Percentiles rank a stretch among this genome's conserved stretches.
phyloP scores from a whole-genome alignment of 2,113 vertebrate species.

The Gymnarchus niloticus region DNA sequence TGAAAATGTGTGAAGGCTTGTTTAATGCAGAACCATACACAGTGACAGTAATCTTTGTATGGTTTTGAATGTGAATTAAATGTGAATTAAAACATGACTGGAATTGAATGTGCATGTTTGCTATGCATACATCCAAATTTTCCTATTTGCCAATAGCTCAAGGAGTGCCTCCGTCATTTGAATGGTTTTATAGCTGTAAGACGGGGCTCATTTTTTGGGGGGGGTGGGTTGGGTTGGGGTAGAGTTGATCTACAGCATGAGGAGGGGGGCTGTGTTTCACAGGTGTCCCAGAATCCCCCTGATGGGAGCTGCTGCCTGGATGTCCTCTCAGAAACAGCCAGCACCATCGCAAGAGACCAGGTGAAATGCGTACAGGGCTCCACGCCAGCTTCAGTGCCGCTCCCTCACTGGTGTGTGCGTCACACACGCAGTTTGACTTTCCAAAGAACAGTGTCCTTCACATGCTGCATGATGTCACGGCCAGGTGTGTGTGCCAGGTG shows the following conservation, averaged over 20 bases:
- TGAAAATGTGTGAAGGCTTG: not conserved
- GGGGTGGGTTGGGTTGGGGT: not conserved
- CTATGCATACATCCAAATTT: not conserved
- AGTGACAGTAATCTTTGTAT: not conserved
- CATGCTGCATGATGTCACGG: not conserved
- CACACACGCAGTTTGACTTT: not conserved
- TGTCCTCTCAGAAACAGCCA: slow-evolving; percentile 3
- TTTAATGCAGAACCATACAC: not conserved
- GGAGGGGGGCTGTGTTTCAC: slow-evolving; percentile 15
- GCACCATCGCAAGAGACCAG: not conserved
- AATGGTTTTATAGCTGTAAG: no score
- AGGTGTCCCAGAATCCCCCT: slow-evolving; percentile 15
- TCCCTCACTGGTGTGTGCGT: not conserved
- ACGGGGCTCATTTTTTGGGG: not conserved
- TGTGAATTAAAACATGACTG: not conserved
- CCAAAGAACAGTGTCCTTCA: not conserved
- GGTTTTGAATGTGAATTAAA: not conserved
- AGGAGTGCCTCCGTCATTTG: no score
- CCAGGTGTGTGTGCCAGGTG: not conserved
- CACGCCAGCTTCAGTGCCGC: not conserved
- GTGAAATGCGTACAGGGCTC: not conserved
- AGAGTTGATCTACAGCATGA: no score
- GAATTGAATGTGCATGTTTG: not conserved
- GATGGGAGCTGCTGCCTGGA: slow-evolving; percentile 16
- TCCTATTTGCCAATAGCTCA: no score